Evolutionary conservation across 2,113 vertebrate genomes (phyloP), one percentile per base, ranked within the genome.

Genomic region (Seriola dumerili): DNA sequence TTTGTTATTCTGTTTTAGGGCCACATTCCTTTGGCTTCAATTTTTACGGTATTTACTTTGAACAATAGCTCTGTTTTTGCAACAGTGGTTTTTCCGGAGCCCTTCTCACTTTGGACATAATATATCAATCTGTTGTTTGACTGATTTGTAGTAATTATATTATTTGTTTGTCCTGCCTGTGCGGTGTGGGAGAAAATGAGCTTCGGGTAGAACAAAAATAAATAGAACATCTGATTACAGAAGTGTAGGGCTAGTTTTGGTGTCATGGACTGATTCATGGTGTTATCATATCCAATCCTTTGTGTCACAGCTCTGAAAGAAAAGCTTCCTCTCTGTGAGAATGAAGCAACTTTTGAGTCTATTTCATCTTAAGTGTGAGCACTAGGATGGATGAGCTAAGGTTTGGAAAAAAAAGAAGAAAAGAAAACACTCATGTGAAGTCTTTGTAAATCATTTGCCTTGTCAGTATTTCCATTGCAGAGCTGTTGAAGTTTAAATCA

Each of bases 1-100:
- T 89, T 89, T 87, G 81, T 89, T 88, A 58, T 70, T 76, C 13
- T 64, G 52, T 78, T 76, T 69, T 70, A 71, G 59, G 46, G 36
- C 61, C 72, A 46, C 85, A 85, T 93, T 90, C 90, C 84, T 81
- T 17, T 52, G 12, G 44, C 55, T 66, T 61, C 2, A 48, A 14
- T 81, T 82, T 81, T 63, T 59, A 69, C 11, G 32, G 66, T 72
- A 72, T 83, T 91, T 80, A 75, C 80, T 46, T 54, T 34, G 52
- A 83, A 85, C 72, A 67, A 64, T 61, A 54, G 52, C 46, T 23
- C 19, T 68, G 71, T 55, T 84, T 78, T 67, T 38, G 5, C 25
- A 42, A 25, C 42, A 4, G 57, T 23, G 34, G 72, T 82, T 72
- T 72, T 66, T 82, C 58, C 2, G 0, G 34, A 71, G 44, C n/a